Conservation (phyloP, 1,140 invertebrate genomes). For the Drosophila funebris region DNA sequence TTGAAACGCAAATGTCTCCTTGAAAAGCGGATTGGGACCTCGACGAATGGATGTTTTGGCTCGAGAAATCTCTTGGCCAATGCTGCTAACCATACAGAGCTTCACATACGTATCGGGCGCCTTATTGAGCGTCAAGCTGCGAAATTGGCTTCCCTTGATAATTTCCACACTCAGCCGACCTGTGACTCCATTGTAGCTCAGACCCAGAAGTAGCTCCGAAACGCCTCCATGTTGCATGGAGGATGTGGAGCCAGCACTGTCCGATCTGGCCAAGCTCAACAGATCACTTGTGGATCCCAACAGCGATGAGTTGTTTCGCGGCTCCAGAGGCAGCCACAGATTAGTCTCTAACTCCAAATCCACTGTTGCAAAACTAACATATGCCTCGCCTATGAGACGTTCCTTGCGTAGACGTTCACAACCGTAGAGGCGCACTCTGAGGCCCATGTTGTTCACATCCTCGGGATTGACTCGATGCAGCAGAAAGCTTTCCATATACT, state of each 20-base stretch:
- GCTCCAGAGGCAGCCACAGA: conserved; percentile 93
- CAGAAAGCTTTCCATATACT: conserved; percentile 96
- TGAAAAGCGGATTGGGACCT: conserved; percentile 97
- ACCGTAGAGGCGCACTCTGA: conserved; percentile 95
- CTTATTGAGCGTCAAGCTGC: conserved; percentile 89
- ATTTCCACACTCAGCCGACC: conserved; percentile 95
- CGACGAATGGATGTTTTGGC: conserved; percentile 95
- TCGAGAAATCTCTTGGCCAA: conserved; percentile 95
- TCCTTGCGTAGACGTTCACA: conserved; percentile 95
- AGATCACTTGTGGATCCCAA: conserved; percentile 86
- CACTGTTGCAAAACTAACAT: conserved; percentile 93
- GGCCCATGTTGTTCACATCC: conserved; percentile 95
- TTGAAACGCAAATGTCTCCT: conserved; percentile 98
- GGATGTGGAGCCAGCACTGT: conserved; percentile 96
- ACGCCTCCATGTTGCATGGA: conserved; percentile 95
- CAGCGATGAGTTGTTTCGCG: conserved; percentile 90
- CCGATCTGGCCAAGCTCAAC: conserved; percentile 93
- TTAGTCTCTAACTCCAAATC: conserved; percentile 95
- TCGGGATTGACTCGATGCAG: conserved; percentile 96
- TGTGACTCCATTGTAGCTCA: conserved; percentile 96
- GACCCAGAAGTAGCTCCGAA: conserved; percentile 93
- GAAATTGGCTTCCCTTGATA: conserved; percentile 96
- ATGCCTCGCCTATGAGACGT: conserved; percentile 94
- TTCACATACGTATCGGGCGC: conserved; percentile 97
- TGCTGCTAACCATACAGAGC: conserved; percentile 94